Conservation (phyloP, 2,888 invertebrate genomes). For the Latrodectus hesperus region DNA sequence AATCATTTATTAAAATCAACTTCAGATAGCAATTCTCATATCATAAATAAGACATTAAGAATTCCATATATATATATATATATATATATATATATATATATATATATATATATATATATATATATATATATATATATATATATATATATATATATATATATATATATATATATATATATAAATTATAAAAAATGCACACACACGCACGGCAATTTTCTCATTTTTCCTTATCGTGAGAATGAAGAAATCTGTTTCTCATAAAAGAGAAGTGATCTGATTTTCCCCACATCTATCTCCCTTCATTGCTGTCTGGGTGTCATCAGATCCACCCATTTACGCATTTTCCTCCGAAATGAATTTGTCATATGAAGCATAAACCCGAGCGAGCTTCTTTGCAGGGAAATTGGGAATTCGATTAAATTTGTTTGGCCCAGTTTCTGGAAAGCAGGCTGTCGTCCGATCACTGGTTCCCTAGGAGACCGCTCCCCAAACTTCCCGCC, state of each 20-base stretch:
- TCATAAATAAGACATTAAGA: no score
- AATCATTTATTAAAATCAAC: neutral
- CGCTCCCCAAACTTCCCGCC: constrained; percentile 42
- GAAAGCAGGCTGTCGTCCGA: neutral
- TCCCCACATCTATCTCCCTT: neutral
- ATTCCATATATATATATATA: no score
- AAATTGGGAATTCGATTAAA: constrained; percentile 26
- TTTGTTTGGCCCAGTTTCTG: constrained; percentile 47
- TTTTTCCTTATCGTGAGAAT: neutral
- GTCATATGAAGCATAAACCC: neutral
- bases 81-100: no score
- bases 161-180: no score
- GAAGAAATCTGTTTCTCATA: no score
- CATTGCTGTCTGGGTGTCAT: neutral
- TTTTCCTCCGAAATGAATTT: neutral
- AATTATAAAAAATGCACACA: neutral
- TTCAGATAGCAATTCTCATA: no score
- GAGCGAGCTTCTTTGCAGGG: neutral
- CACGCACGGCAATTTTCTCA: neutral
- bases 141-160: no score
- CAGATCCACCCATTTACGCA: neutral
- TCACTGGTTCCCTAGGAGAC: constrained; percentile 20
- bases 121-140: no score
- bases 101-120: no score
- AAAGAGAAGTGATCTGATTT: no score